phyloP scores from a whole-genome alignment of 2,888 invertebrate species.

The Cenopis cana region DNA sequence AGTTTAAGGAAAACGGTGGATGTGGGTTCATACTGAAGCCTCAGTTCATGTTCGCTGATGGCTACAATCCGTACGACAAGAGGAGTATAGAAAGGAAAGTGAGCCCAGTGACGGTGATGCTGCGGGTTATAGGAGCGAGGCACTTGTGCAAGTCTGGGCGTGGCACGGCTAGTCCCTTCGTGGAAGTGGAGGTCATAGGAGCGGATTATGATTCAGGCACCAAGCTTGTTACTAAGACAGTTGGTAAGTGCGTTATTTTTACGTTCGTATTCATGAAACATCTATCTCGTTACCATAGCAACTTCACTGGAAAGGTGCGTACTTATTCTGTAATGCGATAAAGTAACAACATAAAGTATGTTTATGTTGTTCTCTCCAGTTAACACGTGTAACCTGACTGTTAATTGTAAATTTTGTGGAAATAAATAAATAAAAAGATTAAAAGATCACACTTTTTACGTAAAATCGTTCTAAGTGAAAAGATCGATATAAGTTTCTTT shows the following conservation, averaged over 20 bases:
- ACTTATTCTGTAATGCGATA: not conserved
- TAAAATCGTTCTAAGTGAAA: no score
- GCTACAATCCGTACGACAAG: slow-evolving; percentile 91
- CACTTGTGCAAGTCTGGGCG: slow-evolving; percentile 94
- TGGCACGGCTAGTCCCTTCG: slow-evolving; percentile 95
- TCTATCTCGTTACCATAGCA: not conserved
- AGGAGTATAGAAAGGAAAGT: slow-evolving; percentile 77
- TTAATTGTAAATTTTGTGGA: no score
- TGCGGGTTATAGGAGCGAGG: slow-evolving; percentile 94
- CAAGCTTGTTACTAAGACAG: slow-evolving; percentile 93
- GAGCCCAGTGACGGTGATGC: slow-evolving; percentile 84
- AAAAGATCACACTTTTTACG: no score
- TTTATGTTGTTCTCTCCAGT: no score
- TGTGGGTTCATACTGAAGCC: slow-evolving; percentile 98
- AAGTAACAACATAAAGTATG: no score
- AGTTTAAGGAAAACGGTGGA: slow-evolving; percentile 95
- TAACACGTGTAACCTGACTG: no score
- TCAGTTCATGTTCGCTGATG: slow-evolving; percentile 92
- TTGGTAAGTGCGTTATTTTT: slow-evolving; percentile 85
- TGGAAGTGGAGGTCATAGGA: slow-evolving; percentile 96
- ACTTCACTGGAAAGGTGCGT: not conserved
- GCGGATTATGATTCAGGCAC: slow-evolving; percentile 94
- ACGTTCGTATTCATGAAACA: not conserved
- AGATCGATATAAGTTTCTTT: no score
- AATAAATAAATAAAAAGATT: no score